Evolutionary conservation across 2,888 invertebrate species (phyloP), one percentile per base, ranked within the genome.

Genomic region (Mystacides longicornis): DNA sequence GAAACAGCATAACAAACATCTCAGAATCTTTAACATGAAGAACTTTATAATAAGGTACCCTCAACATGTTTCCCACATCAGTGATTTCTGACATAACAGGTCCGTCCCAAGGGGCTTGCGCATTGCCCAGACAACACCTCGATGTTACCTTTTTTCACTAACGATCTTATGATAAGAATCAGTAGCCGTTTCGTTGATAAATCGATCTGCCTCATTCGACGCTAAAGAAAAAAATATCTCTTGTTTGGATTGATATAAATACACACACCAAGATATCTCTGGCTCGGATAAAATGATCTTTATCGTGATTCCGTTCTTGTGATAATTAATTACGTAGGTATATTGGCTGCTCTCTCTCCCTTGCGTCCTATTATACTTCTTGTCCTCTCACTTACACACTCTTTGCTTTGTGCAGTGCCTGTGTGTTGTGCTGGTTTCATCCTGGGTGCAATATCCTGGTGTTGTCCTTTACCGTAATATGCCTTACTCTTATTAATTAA

Each of bases 271-370:
- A n/a, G n/a, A n/a, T n/a, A n/a, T n/a, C n/a, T n/a, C n/a, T n/a
- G n/a, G n/a, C n/a, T n/a, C n/a, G n/a, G n/a, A n/a, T n/a, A n/a
- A n/a, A n/a, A 23, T 42, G 53, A 54, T 54, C 43, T 53, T 54
- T 60, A 60, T 60, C 59, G 23, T 42, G 33, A 21, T 49, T 57
- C 42, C 55, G 57, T 60, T 55, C 52, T 53, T 23, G 49, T 43
- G 57, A 60, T 60, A 60, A 60, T 60, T 60, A 60, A 60, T 60
- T 57, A 55, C 20, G 53, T 37, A 14, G 37, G 16, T 37, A n/a
- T n/a, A n/a, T n/a, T n/a, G n/a, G n/a, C 37, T 16, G n/a, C 16
- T 14, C 4, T 14, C 14, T 3, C 37, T 14, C 4, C 3, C 37
- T 11, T 27, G 5, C 27, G 7, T 27, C 27, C 11, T 27, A 7